Evolutionary conservation across 2,113 vertebrate species (phyloP), one percentile per base, ranked within the genome.

Genomic region (Sinocyclocheilus grahami): DNA sequence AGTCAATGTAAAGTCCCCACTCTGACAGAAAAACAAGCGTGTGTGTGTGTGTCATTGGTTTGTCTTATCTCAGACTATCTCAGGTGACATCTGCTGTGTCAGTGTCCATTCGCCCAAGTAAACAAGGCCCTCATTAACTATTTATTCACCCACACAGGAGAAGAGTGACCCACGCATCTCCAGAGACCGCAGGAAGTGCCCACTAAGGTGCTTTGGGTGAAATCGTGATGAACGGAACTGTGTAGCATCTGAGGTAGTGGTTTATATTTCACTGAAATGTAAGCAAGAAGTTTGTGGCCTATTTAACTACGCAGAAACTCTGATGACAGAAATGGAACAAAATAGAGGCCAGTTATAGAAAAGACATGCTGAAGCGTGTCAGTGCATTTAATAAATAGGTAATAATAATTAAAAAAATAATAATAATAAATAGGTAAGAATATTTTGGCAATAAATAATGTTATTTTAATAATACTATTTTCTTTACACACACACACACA

Each of bases 111-210:
- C 58, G 37, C 24, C 79, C 82, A 85, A 88, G 78, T 85, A 87
- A 87, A 89, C 84, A 83, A 87, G 67, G 78, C 18, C 62, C 78
- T 88, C 85, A 88, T 88, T 72, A 89, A 91, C 30, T 72, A 89
- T 90, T 84, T 46, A 87, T 87, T 76, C 62, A 33, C 63, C 42
- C 69, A 60, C 55, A 85, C 69, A 81, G 46, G 60, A 60, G 78
- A 89, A 84, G 53, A 58, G 72, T 48, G 27, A 86, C 83, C 69
- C 63, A 69, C 71, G 87, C 78, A 82, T 78, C 87, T 88, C 75
- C 76, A 30, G 65, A 39, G 71, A 27, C 48, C 48, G 8, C 48
- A 46, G 42, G 65, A 85, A 69, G 13, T 83, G 82, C 51, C 87
- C 72, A 75, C 76, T 83, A 37, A 83, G 30, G 24, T 1, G 33